Conservation (phyloP, 1,140 invertebrate species). For the Euwallacea fornicatus region DNA sequence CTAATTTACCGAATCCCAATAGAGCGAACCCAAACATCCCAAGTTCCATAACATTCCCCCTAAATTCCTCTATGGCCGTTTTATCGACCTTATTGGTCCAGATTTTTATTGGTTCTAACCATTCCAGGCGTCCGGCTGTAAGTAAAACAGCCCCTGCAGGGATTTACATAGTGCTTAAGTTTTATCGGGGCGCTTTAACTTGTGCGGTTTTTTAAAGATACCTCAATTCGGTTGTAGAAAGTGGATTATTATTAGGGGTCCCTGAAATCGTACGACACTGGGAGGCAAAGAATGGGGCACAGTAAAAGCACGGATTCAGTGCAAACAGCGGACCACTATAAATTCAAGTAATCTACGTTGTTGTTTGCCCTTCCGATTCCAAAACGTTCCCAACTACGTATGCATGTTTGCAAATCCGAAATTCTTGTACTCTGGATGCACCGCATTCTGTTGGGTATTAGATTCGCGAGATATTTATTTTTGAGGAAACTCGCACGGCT, state of each 20-base stretch:
- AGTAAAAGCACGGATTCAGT: conserved; percentile 9
- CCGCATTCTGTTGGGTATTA: conserved; percentile 29
- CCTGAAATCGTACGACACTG: background rate
- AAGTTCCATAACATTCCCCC: conserved; percentile 4
- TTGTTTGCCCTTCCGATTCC: conserved; percentile 30
- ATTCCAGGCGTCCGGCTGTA: background rate
- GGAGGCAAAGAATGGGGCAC: background rate
- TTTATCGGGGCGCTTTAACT: background rate
- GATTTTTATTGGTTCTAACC: conserved; percentile 10
- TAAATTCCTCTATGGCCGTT: conserved; percentile 6
- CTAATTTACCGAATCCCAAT: background rate
- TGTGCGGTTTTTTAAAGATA: conserved; percentile 1
- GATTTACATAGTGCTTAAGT: conserved; percentile 16
- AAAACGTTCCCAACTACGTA: conserved; percentile 18
- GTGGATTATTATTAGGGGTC: background rate
- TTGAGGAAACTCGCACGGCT: background rate
- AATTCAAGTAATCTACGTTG: conserved; percentile 34
- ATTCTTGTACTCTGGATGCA: conserved; percentile 27
- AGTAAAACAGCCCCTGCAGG: conserved; percentile 7
- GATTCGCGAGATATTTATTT: conserved; percentile 19
- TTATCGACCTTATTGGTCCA: conserved; percentile 17
- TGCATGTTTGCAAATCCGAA: conserved; percentile 33
- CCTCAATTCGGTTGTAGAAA: too few species aligned
- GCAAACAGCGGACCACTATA: conserved; percentile 24
- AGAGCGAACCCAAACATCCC: background rate